A percentile compares a stretch with the other conserved stretches of the same genome.
Evolutionary conservation across 1,140 invertebrate genomes (phyloP).

Genomic region (Stegodyphus dumicola): DNA sequence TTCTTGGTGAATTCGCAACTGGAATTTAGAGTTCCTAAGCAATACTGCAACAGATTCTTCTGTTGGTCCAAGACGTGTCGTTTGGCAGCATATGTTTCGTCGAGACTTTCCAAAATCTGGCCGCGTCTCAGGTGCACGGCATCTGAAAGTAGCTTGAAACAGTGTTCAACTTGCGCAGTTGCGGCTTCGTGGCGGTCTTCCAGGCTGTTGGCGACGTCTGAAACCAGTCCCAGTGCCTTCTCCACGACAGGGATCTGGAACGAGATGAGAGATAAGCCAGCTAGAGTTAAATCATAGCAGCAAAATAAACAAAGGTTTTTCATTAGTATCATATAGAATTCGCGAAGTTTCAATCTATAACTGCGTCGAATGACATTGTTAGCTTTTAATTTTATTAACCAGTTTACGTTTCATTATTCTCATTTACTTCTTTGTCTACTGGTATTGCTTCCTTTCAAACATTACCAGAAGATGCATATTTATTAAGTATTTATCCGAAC

Average conservation of each 20-base stretch:
- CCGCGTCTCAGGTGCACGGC: slow-evolving; percentile 66
- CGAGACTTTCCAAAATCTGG: slow-evolving; percentile 68
- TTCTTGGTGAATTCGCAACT: slow-evolving; percentile 71
- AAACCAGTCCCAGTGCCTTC: slow-evolving; percentile 70
- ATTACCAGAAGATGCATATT: no score
- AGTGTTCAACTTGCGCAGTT: slow-evolving; percentile 63
- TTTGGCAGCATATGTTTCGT: slow-evolving; percentile 68
- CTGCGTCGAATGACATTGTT: no score
- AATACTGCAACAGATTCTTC: slow-evolving; percentile 67
- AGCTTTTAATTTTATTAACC: no score
- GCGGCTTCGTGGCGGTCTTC: slow-evolving; percentile 70
- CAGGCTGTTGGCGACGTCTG: slow-evolving; percentile 68
- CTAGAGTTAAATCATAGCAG: no score
- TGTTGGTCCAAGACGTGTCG: slow-evolving; percentile 68
- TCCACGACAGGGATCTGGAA: slow-evolving; percentile 69
- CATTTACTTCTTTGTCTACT: no score
- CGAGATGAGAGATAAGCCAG: slow-evolving; percentile 64
- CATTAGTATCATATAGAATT: no score
- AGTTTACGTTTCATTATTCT: no score
- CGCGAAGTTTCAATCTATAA: no score
- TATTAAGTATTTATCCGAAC: no score
- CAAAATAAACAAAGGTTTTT: no score
- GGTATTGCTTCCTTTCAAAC: no score
- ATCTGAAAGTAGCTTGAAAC: neutral
- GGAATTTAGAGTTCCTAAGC: slow-evolving; percentile 68